Base-by-base conservation (phyloP, 2,888 invertebrate species). In the Teleogryllus oceanicus region DNA sequence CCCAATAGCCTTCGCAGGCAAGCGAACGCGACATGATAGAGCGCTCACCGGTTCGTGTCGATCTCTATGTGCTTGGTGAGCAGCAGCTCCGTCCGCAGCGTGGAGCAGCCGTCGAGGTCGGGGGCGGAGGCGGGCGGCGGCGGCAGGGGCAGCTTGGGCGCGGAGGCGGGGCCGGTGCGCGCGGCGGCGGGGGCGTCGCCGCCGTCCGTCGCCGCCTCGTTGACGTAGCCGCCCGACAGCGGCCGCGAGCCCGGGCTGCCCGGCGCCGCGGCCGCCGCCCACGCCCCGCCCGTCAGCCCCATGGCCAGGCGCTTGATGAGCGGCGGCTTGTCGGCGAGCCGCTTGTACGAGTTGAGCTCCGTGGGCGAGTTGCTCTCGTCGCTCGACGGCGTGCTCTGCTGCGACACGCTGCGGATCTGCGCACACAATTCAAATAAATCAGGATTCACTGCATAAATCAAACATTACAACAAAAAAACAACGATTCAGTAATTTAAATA, bases 321-420 rank as follows among this genome's bases (percentile, higher is more conserved):
- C 79, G 94, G 94, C 81, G 95, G 94, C 86, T 95, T 93, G 86
- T 95, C 94, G 82, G 91, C 90, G 86, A 95, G 91, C 85, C 94
- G 90, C 86, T 94, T 92, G 88, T 94, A 95, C 85, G 94, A 94
- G 88, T 94, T 94, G 87, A 95, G 90, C 89, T 95, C 95, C 78
- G 94, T 94, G 77, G 95, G 95, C 13, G 95, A 95, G 88, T 94
- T 94, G 85, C 94, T 94, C 88, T 95, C 95, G 87, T 95, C 95
- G 84, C 94, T 95, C 81, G 84, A 84, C 87, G 85, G 84, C 76
- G 89, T 89, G 83, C 89, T 89, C 84, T 89, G 89, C 83, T 89
- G 89, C 11, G 89, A 89, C 83, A 87, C 85, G 83, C 86, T 87
- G 74, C 76, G 49, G 11, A 62, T 8, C 62, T 62, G 62, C 13